A percentile compares a stretch with the other conserved stretches of the same genome.
Evolutionary conservation across 2,797 vertebrate genomes (phyloP).

Genomic region (Acestrorhynchus altus): DNA sequence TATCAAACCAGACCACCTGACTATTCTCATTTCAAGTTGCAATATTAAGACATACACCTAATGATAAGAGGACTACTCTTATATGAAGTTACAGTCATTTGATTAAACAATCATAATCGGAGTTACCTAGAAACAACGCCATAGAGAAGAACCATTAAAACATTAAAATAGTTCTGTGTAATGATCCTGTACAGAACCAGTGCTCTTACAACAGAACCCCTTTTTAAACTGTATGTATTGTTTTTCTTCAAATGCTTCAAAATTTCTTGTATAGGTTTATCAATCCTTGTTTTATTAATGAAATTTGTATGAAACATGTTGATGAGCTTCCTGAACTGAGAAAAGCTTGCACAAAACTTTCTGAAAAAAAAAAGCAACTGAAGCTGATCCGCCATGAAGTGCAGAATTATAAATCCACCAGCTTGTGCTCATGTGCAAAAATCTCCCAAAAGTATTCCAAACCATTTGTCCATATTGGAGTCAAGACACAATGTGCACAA

Average conservation of each 20-base stretch:
- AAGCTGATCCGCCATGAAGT: slow-evolving; percentile 1
- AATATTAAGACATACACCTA: slow-evolving; percentile 4
- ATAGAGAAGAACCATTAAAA: no score
- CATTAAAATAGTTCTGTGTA: no score
- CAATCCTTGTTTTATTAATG: background rate
- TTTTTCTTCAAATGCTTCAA: background rate
- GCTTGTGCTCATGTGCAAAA: slow-evolving; percentile 1
- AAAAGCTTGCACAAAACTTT: background rate
- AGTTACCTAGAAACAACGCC: no score
- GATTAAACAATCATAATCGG: no score
- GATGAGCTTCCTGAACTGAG: background rate
- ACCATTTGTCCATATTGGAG: background rate
- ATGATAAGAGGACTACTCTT: background rate
- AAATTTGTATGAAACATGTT: background rate
- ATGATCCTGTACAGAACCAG: no score
- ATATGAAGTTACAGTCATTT: no score
- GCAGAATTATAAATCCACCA: slow-evolving; percentile 31
- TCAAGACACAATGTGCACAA: background rate
- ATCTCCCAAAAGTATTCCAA: slow-evolving; percentile 17
- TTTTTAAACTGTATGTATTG: no score
- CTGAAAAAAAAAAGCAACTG: slow-evolving; percentile 10
- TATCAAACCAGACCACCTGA: slow-evolving; percentile 31
- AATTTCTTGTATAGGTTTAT: background rate
- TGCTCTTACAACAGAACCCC: no score
- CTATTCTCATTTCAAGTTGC: slow-evolving; percentile 19